Base-by-base conservation (phyloP, 2,888 invertebrate species). In the Pediacus dermestoides region DNA sequence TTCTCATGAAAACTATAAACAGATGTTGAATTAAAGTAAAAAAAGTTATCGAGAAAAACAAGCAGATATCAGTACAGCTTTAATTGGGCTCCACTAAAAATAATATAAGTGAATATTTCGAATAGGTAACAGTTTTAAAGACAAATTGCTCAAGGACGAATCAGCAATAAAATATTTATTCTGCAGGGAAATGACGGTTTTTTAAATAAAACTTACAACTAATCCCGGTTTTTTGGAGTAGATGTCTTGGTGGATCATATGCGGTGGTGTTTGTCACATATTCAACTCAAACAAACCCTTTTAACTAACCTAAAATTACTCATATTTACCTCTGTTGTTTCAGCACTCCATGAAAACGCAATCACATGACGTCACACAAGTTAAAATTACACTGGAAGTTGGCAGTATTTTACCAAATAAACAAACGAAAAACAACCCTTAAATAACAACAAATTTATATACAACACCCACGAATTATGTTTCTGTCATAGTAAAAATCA, bases 351-450 rank as follows among this genome's bases (percentile, higher is more conserved):
- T 64, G 56, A 61, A 64, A 66, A 65, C 64, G 66, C 64, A 63
- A 66, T 66, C 66, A 65, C 64, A 67, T 68, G 68, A 68, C 68
- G 68, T 68, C 68, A 68, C 66, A 53, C 49, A 50, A 50, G 55
- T 60, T 60, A 59, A 65, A 64, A 63, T 59, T 60, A 59, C 57
- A 57, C 53, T 37, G 13, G 31, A 52, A 53, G 49, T 46, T 47
- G 56, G 53, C 55, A 53, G 53, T 50, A 44, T 48, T 49, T 46
- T 47, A 46, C 40, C 33, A 47, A 49, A 43, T 32, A 46, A 49
- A 50, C 44, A 52, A 49, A 53, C 50, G 39, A 47, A 55, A 60
- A 58, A 53, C 44, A 48, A 58, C 44, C 51, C 45, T 46, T 40
- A 34, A 32, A 39, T 44, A 42, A 50, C 53, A 34, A 47, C 44